Evolutionary conservation across 2,113 vertebrate genomes (phyloP).

Genomic region (Sapajus apella): DNA sequence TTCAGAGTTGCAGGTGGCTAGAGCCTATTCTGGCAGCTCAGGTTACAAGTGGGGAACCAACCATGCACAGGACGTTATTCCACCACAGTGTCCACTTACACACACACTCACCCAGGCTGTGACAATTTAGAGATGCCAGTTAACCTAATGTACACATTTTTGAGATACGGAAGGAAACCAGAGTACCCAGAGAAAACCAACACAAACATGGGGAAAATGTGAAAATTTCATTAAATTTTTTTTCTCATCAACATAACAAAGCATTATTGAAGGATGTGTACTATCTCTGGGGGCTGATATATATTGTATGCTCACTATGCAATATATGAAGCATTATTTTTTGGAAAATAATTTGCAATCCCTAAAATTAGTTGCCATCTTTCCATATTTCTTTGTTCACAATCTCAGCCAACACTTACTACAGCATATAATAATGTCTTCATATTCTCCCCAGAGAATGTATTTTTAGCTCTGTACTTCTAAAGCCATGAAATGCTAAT

Average conservation of each 20-base stretch:
- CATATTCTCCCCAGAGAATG: constrained; percentile 42
- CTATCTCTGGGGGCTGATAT: background rate
- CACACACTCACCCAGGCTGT: background rate
- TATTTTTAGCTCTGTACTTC: constrained; percentile 66
- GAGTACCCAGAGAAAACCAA: background rate
- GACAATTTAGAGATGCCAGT: background rate
- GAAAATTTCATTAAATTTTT: background rate
- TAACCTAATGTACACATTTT: background rate
- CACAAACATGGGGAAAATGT: background rate
- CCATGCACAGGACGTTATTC: background rate
- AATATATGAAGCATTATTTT: background rate
- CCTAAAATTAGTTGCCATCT: background rate
- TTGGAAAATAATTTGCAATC: background rate
- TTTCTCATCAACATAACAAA: background rate
- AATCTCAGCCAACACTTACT: background rate
- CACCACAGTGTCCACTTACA: background rate
- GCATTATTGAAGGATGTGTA: background rate
- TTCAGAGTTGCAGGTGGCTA: background rate
- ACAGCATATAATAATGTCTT: constrained; percentile 53
- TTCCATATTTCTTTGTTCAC: background rate
- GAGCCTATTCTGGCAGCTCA: background rate
- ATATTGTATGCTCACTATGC: background rate
- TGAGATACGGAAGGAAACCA: background rate
- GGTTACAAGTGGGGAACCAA: background rate
- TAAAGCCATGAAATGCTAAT: constrained; percentile 61